Percentiles rank a stretch among this genome's conserved stretches.
Evolutionary conservation across 2,797 vertebrate species (phyloP).

Genomic region (Cuculus canorus): DNA sequence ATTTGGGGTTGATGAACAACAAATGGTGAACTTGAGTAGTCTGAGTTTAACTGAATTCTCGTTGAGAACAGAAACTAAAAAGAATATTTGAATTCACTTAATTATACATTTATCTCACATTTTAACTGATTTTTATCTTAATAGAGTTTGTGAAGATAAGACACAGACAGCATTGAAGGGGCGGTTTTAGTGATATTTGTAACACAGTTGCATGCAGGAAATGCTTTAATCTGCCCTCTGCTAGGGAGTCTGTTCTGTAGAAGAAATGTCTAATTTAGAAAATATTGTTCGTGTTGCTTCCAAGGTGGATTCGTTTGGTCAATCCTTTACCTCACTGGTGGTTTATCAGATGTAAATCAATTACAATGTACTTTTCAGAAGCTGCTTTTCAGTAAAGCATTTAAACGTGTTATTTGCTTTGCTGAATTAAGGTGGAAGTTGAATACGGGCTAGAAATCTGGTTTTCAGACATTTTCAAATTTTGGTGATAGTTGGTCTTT

Average conservation of each 20-base stretch:
- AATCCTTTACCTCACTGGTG: background rate
- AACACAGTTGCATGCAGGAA: background rate
- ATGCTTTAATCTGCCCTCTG: background rate
- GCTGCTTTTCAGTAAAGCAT: background rate
- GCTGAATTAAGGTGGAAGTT: background rate
- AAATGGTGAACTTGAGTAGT: background rate
- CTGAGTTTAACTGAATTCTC: background rate
- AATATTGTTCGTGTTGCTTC: background rate
- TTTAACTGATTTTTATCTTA: background rate
- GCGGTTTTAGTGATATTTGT: background rate
- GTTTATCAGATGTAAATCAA: background rate
- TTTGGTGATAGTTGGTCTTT: background rate
- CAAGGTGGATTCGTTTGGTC: background rate
- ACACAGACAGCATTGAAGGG: background rate
- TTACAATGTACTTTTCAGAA: background rate
- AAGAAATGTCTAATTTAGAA: background rate
- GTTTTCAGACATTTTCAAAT: background rate
- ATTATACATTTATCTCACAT: background rate
- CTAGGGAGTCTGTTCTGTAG: background rate
- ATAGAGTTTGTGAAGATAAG: background rate
- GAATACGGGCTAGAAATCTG: background rate
- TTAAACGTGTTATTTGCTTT: background rate
- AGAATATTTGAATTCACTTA: background rate
- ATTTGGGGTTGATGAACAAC: background rate
- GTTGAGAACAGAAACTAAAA: background rate